Conservation (phyloP, 2,113 vertebrate species). For the Apeltes quadracus region DNA sequence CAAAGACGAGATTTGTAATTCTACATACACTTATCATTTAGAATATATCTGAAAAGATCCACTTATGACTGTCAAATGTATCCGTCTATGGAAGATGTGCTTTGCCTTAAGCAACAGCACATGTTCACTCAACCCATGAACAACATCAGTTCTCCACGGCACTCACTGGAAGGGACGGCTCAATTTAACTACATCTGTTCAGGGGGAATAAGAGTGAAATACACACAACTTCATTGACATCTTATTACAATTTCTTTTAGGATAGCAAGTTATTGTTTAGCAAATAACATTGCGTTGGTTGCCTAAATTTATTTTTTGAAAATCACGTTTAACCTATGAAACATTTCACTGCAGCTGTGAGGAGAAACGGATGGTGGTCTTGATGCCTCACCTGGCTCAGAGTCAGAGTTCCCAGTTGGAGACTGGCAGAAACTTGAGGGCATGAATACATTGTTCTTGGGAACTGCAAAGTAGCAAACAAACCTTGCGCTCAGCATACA, state of each 20-base stretch:
- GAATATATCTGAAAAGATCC: not conserved
- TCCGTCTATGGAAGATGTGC: not conserved
- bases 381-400: slow-evolving; percentile 87
- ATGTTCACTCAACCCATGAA: not conserved
- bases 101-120: not conserved
- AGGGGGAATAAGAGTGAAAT: too few species aligned
- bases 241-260: too few species aligned
- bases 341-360: slow-evolving; percentile 7
- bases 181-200: too few species aligned
- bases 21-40: not conserved
- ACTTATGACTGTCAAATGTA: not conserved
- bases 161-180: not conserved
- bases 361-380: slow-evolving; percentile 31
- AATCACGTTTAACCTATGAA: not conserved
- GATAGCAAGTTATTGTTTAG: not conserved
- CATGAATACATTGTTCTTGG: slow-evolving; percentile 98
- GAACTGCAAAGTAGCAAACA: slow-evolving; percentile 81
- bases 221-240: too few species aligned
- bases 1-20: not conserved
- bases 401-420: slow-evolving; percentile 92
- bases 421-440: slow-evolving; percentile 94
- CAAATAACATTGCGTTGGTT: not conserved
- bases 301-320: not conserved
- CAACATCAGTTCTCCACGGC: not conserved
- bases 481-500: slow-evolving; percentile 65